Evolutionary conservation across 1,140 invertebrate genomes (phyloP), one percentile per base, ranked within the genome.

Genomic region (Conus betulinus): DNA sequence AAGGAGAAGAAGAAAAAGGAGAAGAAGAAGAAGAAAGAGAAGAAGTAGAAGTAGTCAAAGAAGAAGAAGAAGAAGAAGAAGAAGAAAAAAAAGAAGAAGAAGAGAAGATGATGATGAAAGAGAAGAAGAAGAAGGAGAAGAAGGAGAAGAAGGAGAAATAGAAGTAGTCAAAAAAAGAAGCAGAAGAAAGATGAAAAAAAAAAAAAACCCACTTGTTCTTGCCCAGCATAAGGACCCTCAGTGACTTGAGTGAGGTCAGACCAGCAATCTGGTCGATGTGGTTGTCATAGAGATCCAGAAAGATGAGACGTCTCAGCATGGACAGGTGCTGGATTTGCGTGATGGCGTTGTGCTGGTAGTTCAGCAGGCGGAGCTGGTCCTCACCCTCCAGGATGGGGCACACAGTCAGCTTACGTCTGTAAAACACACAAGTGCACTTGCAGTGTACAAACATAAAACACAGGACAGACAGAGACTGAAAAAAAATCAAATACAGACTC

Each of bases 1-100:
- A 99, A 99, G 95, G 98, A 98, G 95, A 99, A 99, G 6, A 99
- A 95, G 95, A 99, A 99, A 96, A 93, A 98, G 98, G 53, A 99
- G 60, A 63, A 20, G 17, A 63, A 63, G 17, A 63, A 13, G 60
- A 20, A 63, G 60, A 63, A 20, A 63, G 3, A 39, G 39, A 39
- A 39, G 39, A 39, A 39, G 39, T 1, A 39, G 39, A 39, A 39
- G 39, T 7, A 60, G n/a, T 6, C 6, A n/a, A 39, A 39, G 39
- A 39, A 39, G 39, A 39, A 39, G 39, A 39, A 39, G 39, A 39
- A 39, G 39, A 39, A 39, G 39, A 39, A 39, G 39, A 39, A 39
- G 39, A 39, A 39, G 39, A 1, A 39, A 3, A 39, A 39, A 3
- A 39, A 39, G 39, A 39, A 39, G 39, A 39, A 0, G 3, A 39